A percentile compares a stretch with the other conserved stretches of the same genome.
These are phyloP conservation scores for Phycodurus eques DNA, from an alignment of 2,113 vertebrate genomes.

Conservation along the genomic window DNA sequence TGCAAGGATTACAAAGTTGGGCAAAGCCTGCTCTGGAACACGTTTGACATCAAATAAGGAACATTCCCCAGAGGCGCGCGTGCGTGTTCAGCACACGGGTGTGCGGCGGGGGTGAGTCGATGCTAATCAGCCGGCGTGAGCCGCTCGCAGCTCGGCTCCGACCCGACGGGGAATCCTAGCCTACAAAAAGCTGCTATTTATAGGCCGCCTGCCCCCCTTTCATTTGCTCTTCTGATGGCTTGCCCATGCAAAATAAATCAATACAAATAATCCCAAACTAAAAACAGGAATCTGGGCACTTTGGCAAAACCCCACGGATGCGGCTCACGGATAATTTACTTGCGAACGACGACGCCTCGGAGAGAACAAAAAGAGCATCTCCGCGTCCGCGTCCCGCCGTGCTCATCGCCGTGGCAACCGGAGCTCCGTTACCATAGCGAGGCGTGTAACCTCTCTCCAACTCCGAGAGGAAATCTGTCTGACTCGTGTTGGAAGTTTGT, in stretches of 20 bases:
- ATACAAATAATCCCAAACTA: conserved; percentile 50
- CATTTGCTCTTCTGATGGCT: conserved; percentile 38
- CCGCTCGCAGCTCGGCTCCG: conserved; percentile 36
- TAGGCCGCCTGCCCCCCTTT: conserved; percentile 54
- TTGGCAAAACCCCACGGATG: neutral
- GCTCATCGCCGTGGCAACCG: conserved; percentile 29
- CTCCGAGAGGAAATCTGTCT: conserved; percentile 20
- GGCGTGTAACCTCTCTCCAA: conserved; percentile 46
- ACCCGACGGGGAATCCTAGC: conserved; percentile 62
- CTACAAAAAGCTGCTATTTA: conserved; percentile 65
- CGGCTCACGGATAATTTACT: neutral
- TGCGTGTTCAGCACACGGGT: neutral
- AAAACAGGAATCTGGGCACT: conserved; percentile 34
- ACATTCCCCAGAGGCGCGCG: neutral
- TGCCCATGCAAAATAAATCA: conserved; percentile 26
- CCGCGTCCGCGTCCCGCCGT: conserved; percentile 18
- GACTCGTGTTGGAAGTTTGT: neutral
- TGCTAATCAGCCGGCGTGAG: conserved; percentile 56
- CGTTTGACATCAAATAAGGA: neutral
- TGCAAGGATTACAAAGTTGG: neutral
- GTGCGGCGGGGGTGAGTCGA: conserved; percentile 21
- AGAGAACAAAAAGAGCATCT: conserved; percentile 12
- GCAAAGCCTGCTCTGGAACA: too few relatives aligned
- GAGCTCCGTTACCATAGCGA: conserved; percentile 60
- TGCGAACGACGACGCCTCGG: conserved; percentile 11